These are phyloP conservation scores for Chrysolina haemoptera DNA, from an alignment of 2,888 invertebrate species.

Conservation along the genomic window DNA sequence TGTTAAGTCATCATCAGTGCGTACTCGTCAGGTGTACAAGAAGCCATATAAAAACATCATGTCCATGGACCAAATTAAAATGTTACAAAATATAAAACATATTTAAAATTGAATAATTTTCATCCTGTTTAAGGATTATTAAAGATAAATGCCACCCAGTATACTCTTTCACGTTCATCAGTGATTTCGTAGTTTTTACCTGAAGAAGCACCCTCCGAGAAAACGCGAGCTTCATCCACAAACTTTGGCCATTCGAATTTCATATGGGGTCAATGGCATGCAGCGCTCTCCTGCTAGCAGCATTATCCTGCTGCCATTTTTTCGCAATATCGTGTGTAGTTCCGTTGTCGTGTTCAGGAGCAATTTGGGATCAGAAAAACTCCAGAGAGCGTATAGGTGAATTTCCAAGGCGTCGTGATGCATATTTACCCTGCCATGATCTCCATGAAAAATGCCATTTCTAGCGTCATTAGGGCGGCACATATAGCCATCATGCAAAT, in stretches of 20 bases:
- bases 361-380: conserved; percentile 11
- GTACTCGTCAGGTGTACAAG: no score
- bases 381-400: background rate
- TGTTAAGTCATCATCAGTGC: no score
- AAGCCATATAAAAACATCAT: no score
- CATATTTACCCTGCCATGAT: conserved; percentile 9
- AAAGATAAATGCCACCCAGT: no score
- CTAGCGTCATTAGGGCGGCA: conserved; percentile 15
- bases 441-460: conserved; percentile 21
- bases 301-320: background rate
- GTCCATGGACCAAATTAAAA: no score
- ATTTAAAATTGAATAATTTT: no score
- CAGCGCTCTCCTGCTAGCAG: background rate
- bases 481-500: conserved; percentile 14
- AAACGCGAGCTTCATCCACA: no score
- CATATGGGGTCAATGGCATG: background rate
- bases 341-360: conserved; percentile 6
- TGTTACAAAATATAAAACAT: no score
- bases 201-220: no score
- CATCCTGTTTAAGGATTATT: no score
- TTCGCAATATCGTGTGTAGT: conserved; percentile 8
- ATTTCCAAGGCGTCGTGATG: conserved; percentile 12
- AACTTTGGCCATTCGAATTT: background rate
- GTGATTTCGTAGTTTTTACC: no score
- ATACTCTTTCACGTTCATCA: no score